Base-by-base conservation (phyloP, 2,113 vertebrate species). In the Caracal caracal region DNA sequence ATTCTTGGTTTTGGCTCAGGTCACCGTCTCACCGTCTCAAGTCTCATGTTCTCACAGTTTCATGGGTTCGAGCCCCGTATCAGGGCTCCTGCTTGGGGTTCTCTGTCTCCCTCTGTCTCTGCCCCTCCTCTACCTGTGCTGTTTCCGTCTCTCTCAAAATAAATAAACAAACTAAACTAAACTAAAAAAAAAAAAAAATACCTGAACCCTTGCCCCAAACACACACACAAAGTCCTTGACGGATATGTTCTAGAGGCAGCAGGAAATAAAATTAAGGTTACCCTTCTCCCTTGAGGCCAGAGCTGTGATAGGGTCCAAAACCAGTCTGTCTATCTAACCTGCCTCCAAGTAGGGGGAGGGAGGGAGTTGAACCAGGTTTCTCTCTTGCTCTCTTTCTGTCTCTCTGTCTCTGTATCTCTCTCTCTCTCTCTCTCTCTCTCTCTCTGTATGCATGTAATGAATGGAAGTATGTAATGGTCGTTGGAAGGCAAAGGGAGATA, bases 171-270 rank as follows among this genome's bases (percentile, higher is more conserved):
- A 63, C 24, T 63, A 59, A 59, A 59, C 0, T 5, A 28, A 63
- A 5, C 40, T 43, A 63, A 63, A 30, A 12, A 61, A 61, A 63
- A 63, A 82, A 66, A n/a, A 87, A 26, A 73, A 71, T 8, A 1
- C 16, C 33, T 37, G 3, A 28, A 68, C n/a, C 61, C 40, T 15
- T 71, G 53, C 66, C 40, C 12, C 20, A 75, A 70, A 65, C 1
- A 3, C 2, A 37, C 35, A 78, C 15, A 4, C 24, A 6, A 68
- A 92, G 24, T n/a, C 49, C 65, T 40, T 30, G 4, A 59, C 4
- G 0, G 9, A 26, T 47, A 51, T 2, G 0, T 16, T 59, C 20
- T 37, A 28, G 4, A 2, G 6, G 2, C 5, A 70, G 75, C 4
- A 65, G 35, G 65, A 89, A 93, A 53, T 71, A 84, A 68, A 78